A percentile compares a stretch with the other conserved stretches of the same genome.
Evolutionary conservation across 2,113 vertebrate genomes (phyloP).

Genomic region (Turdus rufiventris): DNA sequence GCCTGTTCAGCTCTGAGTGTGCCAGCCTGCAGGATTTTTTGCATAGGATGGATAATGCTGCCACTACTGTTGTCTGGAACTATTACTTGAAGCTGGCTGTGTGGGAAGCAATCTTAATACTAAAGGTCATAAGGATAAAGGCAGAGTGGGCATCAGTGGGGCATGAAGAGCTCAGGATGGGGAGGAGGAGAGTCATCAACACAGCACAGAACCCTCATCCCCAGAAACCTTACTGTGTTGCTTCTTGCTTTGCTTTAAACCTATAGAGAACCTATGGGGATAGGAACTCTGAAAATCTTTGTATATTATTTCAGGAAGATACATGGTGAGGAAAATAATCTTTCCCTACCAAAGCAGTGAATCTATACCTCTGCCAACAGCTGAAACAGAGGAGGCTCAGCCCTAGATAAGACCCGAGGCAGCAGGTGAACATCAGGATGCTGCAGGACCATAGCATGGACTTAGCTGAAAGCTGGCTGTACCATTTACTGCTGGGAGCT

Average conservation of each 20-base stretch:
- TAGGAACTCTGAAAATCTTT: not conserved
- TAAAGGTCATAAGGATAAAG: not conserved
- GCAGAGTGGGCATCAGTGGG: accelerated
- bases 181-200: not conserved
- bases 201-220: not conserved
- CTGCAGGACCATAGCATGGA: not conserved
- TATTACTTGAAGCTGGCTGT: not conserved
- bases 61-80: not conserved
- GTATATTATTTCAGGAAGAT: not conserved
- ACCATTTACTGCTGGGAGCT: not conserved
- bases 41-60: not conserved
- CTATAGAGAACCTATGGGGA: not conserved
- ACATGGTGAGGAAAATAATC: not conserved
- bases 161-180: not conserved
- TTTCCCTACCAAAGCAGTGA: not conserved
- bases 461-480: not conserved
- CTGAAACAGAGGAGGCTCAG: not conserved
- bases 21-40: not conserved
- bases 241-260: not conserved
- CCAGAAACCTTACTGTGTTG: not conserved
- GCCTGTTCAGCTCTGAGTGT: not conserved
- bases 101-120: not conserved
- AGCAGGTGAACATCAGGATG: not conserved
- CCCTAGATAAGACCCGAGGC: not conserved
- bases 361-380: not conserved